Evolutionary conservation across 2,888 invertebrate species (phyloP).

Genomic region (Heliconius ethilla): DNA sequence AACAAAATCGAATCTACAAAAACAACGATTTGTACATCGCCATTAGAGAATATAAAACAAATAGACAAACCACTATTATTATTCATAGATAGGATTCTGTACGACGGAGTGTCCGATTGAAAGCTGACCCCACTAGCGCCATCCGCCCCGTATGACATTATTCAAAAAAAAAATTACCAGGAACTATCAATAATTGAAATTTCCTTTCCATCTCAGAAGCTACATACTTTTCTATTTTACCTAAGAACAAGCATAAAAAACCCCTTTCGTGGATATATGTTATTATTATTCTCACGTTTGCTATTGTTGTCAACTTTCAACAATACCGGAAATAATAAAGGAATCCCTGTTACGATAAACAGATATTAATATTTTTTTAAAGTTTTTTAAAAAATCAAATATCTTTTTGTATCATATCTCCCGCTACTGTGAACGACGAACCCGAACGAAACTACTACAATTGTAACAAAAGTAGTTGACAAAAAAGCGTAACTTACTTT

Average conservation of each 20-base stretch:
- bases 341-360: conserved; percentile 40
- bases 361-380: conserved; percentile 40
- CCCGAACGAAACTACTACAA: conserved; percentile 22
- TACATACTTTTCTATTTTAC: conserved; percentile 20
- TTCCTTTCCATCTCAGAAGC: conserved; percentile 14
- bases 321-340: conserved; percentile 46
- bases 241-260: conserved; percentile 17
- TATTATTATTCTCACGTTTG: conserved; percentile 44
- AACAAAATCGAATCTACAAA: conserved; percentile 14
- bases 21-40: conserved; percentile 1
- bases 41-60: background rate
- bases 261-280: conserved; percentile 32
- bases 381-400: conserved; percentile 41
- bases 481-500: conserved; percentile 23
- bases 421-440: conserved; percentile 29
- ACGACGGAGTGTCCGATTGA: conserved; percentile 27
- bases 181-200: conserved; percentile 18
- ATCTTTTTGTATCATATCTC: conserved; percentile 40
- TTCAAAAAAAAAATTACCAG: background rate
- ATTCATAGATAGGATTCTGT: conserved; percentile 13
- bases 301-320: conserved; percentile 43
- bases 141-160: conserved; percentile 23
- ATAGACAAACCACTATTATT: background rate
- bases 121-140: conserved; percentile 35
- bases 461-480: conserved; percentile 17